Percentiles rank a stretch among this genome's conserved stretches.
phyloP scores from a whole-genome alignment of 92 coral and sea anemone genomes.

The Epizoanthus rinbou region DNA sequence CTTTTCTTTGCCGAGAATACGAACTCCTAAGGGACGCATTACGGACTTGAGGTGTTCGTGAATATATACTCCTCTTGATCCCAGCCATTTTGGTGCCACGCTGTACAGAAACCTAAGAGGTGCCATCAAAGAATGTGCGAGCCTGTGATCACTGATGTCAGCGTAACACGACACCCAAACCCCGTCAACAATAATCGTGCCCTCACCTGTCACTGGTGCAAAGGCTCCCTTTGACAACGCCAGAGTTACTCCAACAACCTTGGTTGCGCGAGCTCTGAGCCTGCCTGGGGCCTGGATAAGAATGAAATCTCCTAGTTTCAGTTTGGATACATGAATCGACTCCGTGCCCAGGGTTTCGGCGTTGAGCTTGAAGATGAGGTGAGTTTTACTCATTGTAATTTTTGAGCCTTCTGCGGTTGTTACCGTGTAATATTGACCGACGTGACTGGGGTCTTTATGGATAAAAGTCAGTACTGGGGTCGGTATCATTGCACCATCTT shows the following conservation, averaged over 20 bases:
- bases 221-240: conserved; percentile 65
- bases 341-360: conserved; percentile 12
- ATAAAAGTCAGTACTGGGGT: conserved; percentile 70
- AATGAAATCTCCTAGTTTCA: conserved; percentile 68
- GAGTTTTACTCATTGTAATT: conserved; percentile 71
- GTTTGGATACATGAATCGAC: conserved; percentile 63
- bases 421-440: conserved; percentile 64
- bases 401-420: conserved; percentile 53
- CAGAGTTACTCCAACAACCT: conserved; percentile 58
- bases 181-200: conserved; percentile 77
- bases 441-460: conserved; percentile 55
- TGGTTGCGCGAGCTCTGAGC: conserved; percentile 30
- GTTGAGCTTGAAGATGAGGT: conserved; percentile 62
- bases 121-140: conserved; percentile 80
- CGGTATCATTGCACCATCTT: conserved; percentile 26
- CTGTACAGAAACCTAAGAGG: conserved; percentile 74
- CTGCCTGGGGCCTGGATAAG: conserved; percentile 49
- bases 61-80: conserved; percentile 67
- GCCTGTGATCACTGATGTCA: conserved; percentile 72
- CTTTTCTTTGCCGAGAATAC: conserved; percentile 70
- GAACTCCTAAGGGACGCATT: conserved; percentile 71
- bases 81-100: conserved; percentile 74
- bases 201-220: conserved; percentile 89
- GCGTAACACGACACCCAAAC: conserved; percentile 87
- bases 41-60: conserved; percentile 65